phyloP scores from a whole-genome alignment of 2,888 invertebrate species.

The Platycheirus rosarum region DNA sequence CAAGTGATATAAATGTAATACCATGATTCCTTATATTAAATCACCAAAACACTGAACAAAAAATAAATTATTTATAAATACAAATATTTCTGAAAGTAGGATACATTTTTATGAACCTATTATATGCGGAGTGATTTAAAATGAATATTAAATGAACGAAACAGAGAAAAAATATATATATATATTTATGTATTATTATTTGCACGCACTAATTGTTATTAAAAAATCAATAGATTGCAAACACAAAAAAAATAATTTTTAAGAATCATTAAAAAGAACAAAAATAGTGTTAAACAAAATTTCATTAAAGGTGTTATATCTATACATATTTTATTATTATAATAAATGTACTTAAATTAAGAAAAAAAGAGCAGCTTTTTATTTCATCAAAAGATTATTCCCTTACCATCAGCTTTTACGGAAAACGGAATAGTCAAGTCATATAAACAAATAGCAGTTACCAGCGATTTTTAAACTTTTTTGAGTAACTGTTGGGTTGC shows the following conservation, averaged over 20 bases:
- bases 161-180: slow-evolving; percentile 30
- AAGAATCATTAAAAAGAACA: slow-evolving; percentile 9
- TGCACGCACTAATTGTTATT: slow-evolving; percentile 51
- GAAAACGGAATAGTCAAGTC: too few species aligned
- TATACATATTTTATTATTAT: slow-evolving; percentile 47
- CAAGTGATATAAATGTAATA: slow-evolving; percentile 57
- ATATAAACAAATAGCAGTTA: too few species aligned
- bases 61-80: slow-evolving; percentile 30
- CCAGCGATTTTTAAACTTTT: too few species aligned
- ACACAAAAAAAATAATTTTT: slow-evolving; percentile 6
- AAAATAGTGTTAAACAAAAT: slow-evolving; percentile 36
- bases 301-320: slow-evolving; percentile 49
- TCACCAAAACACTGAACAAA: slow-evolving; percentile 10
- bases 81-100: slow-evolving; percentile 26
- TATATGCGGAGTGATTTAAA: slow-evolving; percentile 51
- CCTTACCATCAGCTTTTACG: too few species aligned
- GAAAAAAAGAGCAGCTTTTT: too few species aligned
- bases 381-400: too few species aligned
- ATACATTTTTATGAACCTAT: slow-evolving; percentile 28
- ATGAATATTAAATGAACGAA: slow-evolving; percentile 43
- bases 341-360: slow-evolving; percentile 67
- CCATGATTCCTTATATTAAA: slow-evolving; percentile 42
- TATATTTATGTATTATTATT: slow-evolving; percentile 57
- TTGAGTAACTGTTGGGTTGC: too few species aligned
- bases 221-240: slow-evolving; percentile 40